Evolutionary conservation across 2,113 vertebrate genomes (phyloP).

Genomic region (Machaerirhynchus nigripectus): DNA sequence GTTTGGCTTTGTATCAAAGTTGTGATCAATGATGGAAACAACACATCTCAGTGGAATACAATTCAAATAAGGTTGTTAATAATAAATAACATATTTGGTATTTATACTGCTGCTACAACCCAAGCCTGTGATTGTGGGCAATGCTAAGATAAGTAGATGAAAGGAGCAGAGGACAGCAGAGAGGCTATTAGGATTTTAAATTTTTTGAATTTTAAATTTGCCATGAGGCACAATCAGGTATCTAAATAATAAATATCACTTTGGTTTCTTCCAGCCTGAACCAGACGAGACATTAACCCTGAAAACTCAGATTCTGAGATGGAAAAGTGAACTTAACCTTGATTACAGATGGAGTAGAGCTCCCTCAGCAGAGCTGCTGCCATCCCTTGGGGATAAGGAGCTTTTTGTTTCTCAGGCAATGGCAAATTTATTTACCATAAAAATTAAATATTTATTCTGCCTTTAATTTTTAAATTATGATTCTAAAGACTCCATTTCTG

Average conservation of each 20-base stretch:
- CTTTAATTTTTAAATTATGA: background rate
- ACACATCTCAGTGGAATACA: background rate
- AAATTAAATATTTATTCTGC: background rate
- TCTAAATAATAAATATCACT: constrained; percentile 41
- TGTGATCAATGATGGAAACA: background rate
- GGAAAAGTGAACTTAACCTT: background rate
- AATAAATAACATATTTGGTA: constrained; percentile 44
- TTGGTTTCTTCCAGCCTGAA: background rate
- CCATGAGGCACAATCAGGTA: constrained; percentile 10
- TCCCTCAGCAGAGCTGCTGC: background rate
- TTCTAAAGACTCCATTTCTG: background rate
- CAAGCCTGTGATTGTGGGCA: background rate
- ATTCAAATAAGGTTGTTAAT: constrained; percentile 58
- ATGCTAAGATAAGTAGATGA: background rate
- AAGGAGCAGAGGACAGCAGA: background rate
- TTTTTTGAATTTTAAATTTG: background rate
- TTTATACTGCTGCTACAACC: background rate
- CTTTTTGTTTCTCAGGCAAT: background rate
- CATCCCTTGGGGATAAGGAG: background rate
- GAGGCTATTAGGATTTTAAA: constrained; percentile 1
- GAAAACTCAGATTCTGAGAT: background rate
- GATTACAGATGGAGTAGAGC: background rate
- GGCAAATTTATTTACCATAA: background rate
- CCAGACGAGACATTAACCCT: background rate
- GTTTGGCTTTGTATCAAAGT: background rate